A percentile compares a stretch with the other conserved stretches of the same genome.
Conservation (phyloP, 1,140 invertebrate species). For the Tenebrio molitor region DNA sequence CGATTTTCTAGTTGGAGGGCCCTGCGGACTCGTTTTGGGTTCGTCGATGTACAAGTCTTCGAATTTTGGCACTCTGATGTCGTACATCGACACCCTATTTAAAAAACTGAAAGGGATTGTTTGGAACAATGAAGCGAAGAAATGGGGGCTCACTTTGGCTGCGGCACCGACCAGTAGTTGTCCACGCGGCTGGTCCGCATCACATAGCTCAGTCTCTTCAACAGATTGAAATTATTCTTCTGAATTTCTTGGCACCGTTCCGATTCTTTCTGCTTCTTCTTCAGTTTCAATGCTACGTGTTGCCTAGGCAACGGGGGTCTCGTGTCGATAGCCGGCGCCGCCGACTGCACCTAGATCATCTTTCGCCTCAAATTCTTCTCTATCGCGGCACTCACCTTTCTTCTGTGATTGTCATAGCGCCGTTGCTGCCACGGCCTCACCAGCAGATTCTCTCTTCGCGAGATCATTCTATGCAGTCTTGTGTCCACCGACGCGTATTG, state of each 20-base stretch:
- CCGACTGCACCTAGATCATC: constrained; percentile 68
- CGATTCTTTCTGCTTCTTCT: constrained; percentile 71
- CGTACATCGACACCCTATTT: constrained; percentile 65
- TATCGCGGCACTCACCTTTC: constrained; percentile 65
- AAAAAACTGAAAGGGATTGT: constrained; percentile 61
- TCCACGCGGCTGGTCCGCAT: constrained; percentile 71
- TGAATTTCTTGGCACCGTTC: constrained; percentile 70
- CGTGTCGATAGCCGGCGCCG: constrained; percentile 72
- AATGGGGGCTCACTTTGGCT: constrained; percentile 71
- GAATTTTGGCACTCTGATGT: constrained; percentile 36
- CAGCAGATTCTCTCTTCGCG: constrained; percentile 68
- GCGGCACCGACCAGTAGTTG: constrained; percentile 70
- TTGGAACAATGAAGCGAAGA: too few relatives aligned
- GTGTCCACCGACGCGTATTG: neutral
- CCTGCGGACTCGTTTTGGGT: constrained; percentile 34
- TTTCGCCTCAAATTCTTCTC: constrained; percentile 29
- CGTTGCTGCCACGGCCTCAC: constrained; percentile 69
- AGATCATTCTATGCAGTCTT: constrained; percentile 64
- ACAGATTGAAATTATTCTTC: constrained; percentile 71
- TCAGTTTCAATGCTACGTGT: constrained; percentile 71
- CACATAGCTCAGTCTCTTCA: constrained; percentile 70
- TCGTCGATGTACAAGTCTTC: constrained; percentile 36
- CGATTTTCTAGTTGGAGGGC: constrained; percentile 55
- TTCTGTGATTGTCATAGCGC: constrained; percentile 68
- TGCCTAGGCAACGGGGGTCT: constrained; percentile 66